phyloP scores from a whole-genome alignment of 1,140 invertebrate species.

The Euura saliciscinereae region DNA sequence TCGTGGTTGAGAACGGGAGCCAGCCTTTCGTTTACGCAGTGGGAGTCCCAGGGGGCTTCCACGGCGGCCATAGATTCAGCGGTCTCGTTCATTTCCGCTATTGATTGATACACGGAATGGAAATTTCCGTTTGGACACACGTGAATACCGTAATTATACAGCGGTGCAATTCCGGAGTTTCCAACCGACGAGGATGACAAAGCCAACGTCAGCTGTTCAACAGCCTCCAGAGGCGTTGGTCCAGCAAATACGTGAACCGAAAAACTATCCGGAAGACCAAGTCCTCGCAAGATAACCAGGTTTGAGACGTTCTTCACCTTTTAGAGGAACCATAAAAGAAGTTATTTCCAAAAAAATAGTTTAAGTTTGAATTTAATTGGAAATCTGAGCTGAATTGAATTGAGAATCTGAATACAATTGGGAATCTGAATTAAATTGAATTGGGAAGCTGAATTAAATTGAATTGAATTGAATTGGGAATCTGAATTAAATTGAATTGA shows the following conservation, averaged over 20 bases:
- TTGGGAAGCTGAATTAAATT: too few species aligned
- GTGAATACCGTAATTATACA: slow-evolving; percentile 51
- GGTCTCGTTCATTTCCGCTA: slow-evolving; percentile 13
- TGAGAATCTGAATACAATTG: too few species aligned
- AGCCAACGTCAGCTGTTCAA: slow-evolving; percentile 54
- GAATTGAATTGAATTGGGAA: too few species aligned
- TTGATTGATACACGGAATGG: slow-evolving; percentile 8
- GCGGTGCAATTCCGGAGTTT: slow-evolving; percentile 37
- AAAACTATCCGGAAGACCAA: slow-evolving; percentile 43
- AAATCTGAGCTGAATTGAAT: too few species aligned
- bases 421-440: too few species aligned
- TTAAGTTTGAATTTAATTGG: too few species aligned
- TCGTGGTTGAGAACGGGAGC: slow-evolving; percentile 11
- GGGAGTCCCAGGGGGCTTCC: slow-evolving; percentile 29
- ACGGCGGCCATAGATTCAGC: slow-evolving; percentile 17
- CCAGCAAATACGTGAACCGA: slow-evolving; percentile 49
- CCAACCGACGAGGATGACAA: background rate
- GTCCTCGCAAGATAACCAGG: slow-evolving; percentile 36
- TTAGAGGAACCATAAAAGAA: too few species aligned
- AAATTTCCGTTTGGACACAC: slow-evolving; percentile 47
- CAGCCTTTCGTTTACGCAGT: slow-evolving; percentile 33
- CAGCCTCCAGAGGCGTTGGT: slow-evolving; percentile 54
- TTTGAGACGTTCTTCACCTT: slow-evolving; percentile 37
- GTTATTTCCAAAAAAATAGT: too few species aligned
- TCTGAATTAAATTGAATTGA: too few species aligned